Percentiles rank a stretch among this genome's conserved stretches.
These are phyloP conservation scores for Trididemnum miniatum DNA, from an alignment of 23 tunicate species.

Conservation along the genomic window DNA sequence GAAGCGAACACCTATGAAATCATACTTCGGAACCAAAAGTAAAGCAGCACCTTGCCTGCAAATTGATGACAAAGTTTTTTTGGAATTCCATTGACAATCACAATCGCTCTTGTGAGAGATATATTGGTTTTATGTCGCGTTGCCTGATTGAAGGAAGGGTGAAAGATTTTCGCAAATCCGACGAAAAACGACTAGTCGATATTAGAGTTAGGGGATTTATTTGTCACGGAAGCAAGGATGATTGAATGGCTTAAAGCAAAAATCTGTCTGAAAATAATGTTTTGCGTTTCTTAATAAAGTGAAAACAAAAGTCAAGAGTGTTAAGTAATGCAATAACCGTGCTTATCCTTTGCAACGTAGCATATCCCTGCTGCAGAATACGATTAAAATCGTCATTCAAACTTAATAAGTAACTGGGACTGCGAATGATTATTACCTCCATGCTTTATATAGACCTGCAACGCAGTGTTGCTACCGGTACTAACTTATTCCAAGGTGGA, in stretches of 20 bases:
- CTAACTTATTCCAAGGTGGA: neutral
- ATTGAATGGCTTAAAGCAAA: neutral
- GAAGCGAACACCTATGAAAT: neutral
- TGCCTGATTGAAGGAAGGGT: neutral
- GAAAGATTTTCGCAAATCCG: neutral
- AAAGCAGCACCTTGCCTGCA: neutral
- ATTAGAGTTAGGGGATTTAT: constrained; percentile 4
- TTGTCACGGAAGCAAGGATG: constrained; percentile 6
- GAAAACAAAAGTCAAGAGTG: neutral
- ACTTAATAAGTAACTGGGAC: neutral
- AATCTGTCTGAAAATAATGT: neutral
- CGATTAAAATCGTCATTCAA: neutral
- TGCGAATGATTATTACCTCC: neutral
- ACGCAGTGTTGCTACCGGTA: neutral
- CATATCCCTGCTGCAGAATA: neutral
- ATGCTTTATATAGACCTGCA: neutral
- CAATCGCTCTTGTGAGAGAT: constrained; percentile 9
- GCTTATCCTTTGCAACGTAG: neutral
- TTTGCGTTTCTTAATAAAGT: neutral
- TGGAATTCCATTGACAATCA: constrained; percentile 1
- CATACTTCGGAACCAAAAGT: neutral
- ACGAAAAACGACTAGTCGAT: neutral
- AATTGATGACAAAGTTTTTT: neutral
- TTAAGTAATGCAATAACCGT: neutral
- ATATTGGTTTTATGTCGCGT: neutral